Evolutionary conservation across 2,888 invertebrate genomes (phyloP), one percentile per base, ranked within the genome.

Genomic region (Brassicogethes aeneus): DNA sequence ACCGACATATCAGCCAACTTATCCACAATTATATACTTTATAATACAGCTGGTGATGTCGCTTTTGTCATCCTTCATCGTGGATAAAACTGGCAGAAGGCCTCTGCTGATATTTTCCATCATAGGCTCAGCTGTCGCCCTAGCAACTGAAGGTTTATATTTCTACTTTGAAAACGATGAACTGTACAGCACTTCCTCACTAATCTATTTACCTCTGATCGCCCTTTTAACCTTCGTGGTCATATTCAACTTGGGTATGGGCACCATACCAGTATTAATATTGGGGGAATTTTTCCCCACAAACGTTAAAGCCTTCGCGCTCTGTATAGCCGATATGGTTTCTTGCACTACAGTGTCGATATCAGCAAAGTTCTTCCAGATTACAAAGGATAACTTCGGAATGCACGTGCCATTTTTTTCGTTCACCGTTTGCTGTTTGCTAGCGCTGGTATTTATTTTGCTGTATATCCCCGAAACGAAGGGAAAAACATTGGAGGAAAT

Each of bases 401-500:
- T 32, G 14, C 14, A 32, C 12, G 32, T 13, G 10, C 12, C 32
- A 32, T 32, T 32, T 12, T 32, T 32, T 32, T 8, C 12, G 14
- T 32, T 32, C 14, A 32, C 12, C 14, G 10, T 32, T 3, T 5
- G 12, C 10, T 32, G 12, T 12, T 32, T 32, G 10, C 14, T 13
- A 13, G 32, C 8, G 5, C 12, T 32, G 14, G 10, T 32, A 5
- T 32, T 32, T 12, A 8, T 32, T 8, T 5, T 32, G 3, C 12
- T 12, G 5, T 32, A 12, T 32, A 12, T 32, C 13, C 32, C 32
- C 32, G 32, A 32, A 32, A 32, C 32, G 3, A 32, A 13, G 12
- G 32, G 32, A 13, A 32, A 13, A 32, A 32, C 32, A n/a, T n/a
- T n/a, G n/a, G n/a, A 32, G 14, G 32, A 32, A 32, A 32, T 32